Base-by-base conservation (phyloP, 2,113 vertebrate genomes). In the Eulemur macaco region DNA sequence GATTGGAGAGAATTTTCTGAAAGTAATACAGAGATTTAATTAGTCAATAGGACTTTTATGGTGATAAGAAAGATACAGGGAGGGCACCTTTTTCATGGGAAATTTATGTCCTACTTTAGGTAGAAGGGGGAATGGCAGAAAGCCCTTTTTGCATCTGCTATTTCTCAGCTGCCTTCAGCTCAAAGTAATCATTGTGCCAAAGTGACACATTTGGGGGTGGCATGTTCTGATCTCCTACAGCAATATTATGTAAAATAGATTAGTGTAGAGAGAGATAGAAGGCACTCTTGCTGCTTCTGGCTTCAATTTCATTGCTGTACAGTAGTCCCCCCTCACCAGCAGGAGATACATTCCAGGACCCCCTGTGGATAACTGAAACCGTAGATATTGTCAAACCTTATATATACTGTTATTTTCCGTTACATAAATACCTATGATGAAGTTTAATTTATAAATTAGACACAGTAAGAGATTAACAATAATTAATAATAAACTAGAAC, bases 1-100 rank as follows among this genome's bases (percentile, higher is more conserved):
- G n/a, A n/a, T 13, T 80, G 83, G 88, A 95, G 37, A 91, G 11
- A 69, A 31, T 80, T 76, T 96, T 71, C 68, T 84, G 63, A 93
- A 91, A 88, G 20, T 45, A 91, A 84, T 39, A 77, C 23, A 20
- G 17, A 39, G 15, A 86, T 63, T 86, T 54, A 86, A 90, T 87
- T 90, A 92, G 45, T 10, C 31, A 89, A 13, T 39, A 89, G 73
- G 21, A 86, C 20, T 87, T 96, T 63, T 25, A 78, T 47, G 13
- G 58, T 58, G 27, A 12, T 25, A 13, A 74, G 71, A 74, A 74
- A 45, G 39, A 25, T 45, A 45, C 39, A 27, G 39, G 25, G 39
- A 74, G 13, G 39, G 25, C 13, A 8, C 39, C 23, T 73, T 74
- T 45, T 8, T 27, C 13, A 8, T 29, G 3, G 73, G 42, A 63